These are phyloP conservation scores for Odontothrips loti DNA, from an alignment of 2,888 invertebrate genomes.

Conservation along the genomic window DNA sequence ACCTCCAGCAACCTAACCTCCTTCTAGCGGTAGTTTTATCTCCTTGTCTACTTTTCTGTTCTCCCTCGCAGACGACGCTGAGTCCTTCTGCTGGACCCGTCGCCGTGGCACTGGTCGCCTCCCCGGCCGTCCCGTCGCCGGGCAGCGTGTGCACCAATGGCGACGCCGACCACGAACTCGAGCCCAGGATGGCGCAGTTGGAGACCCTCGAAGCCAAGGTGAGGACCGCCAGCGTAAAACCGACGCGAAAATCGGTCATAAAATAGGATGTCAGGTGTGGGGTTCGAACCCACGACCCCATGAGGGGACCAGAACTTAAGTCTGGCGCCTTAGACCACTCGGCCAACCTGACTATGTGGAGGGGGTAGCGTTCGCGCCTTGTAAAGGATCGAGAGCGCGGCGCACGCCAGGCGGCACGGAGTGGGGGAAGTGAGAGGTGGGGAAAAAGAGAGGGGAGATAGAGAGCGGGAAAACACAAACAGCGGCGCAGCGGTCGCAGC, in stretches of 20 bases:
- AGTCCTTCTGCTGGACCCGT: not conserved
- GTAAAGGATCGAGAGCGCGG: not conserved
- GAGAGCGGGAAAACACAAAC: not conserved
- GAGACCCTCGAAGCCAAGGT: slow-evolving; percentile 76
- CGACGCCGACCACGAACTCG: slow-evolving; percentile 44
- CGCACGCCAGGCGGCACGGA: not conserved
- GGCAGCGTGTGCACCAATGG: slow-evolving; percentile 19
- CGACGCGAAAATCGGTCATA: not conserved
- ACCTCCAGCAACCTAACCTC: too few species aligned
- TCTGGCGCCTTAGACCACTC: slow-evolving; percentile 68
- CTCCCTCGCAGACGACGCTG: not conserved
- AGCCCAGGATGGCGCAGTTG: slow-evolving; percentile 65
- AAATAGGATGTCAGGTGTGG: slow-evolving; percentile 56
- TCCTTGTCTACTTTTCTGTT: too few species aligned
- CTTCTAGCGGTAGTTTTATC: too few species aligned
- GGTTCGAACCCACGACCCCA: slow-evolving; percentile 66
- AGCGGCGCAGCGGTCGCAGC: not conserved
- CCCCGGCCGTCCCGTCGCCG: not conserved
- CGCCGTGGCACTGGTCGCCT: not conserved
- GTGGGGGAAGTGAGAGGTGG: not conserved
- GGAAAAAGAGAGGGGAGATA: not conserved
- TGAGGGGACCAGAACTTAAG: slow-evolving; percentile 63
- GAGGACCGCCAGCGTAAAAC: slow-evolving; percentile 35
- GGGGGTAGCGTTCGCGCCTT: not conserved
- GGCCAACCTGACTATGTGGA: slow-evolving; percentile 56